Conservation (phyloP, 1,140 invertebrate species). For the Proctacanthus coquilletti region DNA sequence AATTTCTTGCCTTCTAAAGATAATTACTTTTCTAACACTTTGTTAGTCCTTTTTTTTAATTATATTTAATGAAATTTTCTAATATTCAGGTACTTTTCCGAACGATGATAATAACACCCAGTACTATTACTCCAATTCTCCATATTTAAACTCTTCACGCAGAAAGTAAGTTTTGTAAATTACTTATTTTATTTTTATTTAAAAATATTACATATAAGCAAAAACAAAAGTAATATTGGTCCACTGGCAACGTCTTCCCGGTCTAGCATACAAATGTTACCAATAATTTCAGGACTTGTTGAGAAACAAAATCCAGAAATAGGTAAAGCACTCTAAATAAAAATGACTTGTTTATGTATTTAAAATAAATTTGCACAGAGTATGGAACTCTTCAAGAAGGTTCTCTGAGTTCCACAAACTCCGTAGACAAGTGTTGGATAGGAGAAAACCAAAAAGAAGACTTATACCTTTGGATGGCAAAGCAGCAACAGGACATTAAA, state of each 20-base stretch:
- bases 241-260: conserved; percentile 20
- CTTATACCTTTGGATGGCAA: conserved; percentile 90
- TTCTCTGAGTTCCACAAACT: conserved; percentile 33
- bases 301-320: conserved; percentile 28
- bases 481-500: conserved; percentile 60
- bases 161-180: conserved; percentile 14
- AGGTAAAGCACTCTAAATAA: conserved; percentile 12
- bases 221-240: too few species aligned
- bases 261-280: conserved; percentile 30
- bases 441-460: conserved; percentile 51
- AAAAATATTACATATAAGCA: too few species aligned
- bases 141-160: conserved; percentile 21
- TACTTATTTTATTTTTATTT: neutral
- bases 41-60: too few species aligned
- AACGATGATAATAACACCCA: too few species aligned
- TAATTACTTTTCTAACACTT: too few species aligned
- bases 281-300: conserved; percentile 28
- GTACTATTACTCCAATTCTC: too few species aligned
- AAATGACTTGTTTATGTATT: conserved; percentile 4
- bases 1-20: too few species aligned
- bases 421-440: conserved; percentile 34
- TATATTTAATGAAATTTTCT: too few species aligned
- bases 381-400: conserved; percentile 61
- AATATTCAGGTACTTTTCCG: too few species aligned
- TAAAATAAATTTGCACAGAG: conserved; percentile 30